Evolutionary conservation across 2,113 vertebrate genomes (phyloP), one percentile per base, ranked within the genome.

Genomic region (Polyodon spathula): DNA sequence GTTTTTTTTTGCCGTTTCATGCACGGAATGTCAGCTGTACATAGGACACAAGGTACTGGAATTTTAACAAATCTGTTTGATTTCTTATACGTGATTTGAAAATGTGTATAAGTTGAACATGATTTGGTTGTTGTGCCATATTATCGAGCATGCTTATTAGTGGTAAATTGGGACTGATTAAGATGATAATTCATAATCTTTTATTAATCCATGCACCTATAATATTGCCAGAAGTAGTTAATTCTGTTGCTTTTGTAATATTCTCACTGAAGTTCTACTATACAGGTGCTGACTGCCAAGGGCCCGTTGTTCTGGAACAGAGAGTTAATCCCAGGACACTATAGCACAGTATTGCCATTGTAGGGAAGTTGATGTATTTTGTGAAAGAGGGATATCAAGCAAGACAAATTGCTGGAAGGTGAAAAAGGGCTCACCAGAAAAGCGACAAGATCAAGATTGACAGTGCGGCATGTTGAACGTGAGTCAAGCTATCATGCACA

Each of bases 301-400:
- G 27, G 27, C 27, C 27, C 61, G 65, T 65, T 59, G 52, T 70
- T 61, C 59, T 70, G 46, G 59, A 63, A 44, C 39, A 38, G 41
- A 40, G 37, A 50, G 57, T 42, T 48, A 37, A 55, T 46, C 50
- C 61, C 11, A 27, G 27, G 27, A 27, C 27, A 27, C 3, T 27
- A 27, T 3, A 27, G 27, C 9, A 68, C 69, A 78, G 65, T 68
- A 56, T 54, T 15, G 27, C 50, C 55, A 64, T 64, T 74, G 66
- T 72, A 46, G 1, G 41, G 44, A 57, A 50, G 38, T 37, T 41
- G 53, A 44, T 60, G 56, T 62, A 66, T 67, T 58, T 61, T 65
- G 66, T 63, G 52, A 56, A 50, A 58, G 60, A 27, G 40, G 50
- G 56, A 51, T 42, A 37, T 67, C 60, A 74, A 40, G 66, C 43